A percentile compares a stretch with the other conserved stretches of the same genome.
Evolutionary conservation across 92 coral and sea anemone species (phyloP).

Genomic region (Epizoanthus illoricatus): DNA sequence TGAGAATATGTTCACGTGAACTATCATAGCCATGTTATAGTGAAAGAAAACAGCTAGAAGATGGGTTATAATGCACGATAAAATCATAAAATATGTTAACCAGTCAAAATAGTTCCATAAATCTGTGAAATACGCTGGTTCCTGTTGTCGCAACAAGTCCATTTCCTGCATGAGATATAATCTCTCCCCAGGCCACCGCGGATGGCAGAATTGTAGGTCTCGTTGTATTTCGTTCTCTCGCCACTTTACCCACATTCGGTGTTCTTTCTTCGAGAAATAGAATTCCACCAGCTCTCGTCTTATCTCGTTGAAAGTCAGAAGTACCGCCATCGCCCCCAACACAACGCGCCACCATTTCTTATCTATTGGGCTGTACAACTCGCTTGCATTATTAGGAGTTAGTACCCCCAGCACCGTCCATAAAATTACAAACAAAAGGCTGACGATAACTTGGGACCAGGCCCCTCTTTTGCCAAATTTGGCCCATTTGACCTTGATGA

Average conservation of each 20-base stretch:
- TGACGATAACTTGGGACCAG: slow-evolving; percentile 77
- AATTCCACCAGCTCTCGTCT: slow-evolving; percentile 73
- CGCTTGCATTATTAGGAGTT: slow-evolving; percentile 55
- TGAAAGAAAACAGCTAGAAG: slow-evolving; percentile 58
- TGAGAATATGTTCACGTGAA: slow-evolving; percentile 68
- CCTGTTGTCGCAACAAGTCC: slow-evolving; percentile 66
- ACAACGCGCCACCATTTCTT: slow-evolving; percentile 87
- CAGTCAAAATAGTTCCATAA: slow-evolving; percentile 95
- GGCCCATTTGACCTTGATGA: slow-evolving; percentile 91
- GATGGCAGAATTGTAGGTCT: slow-evolving; percentile 90
- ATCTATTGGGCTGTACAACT: slow-evolving; percentile 64
- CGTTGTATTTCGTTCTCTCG: slow-evolving; percentile 76
- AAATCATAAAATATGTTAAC: slow-evolving; percentile 72
- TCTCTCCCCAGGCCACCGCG: slow-evolving; percentile 99
- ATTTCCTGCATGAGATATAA: slow-evolving; percentile 89
- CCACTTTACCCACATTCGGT: slow-evolving; percentile 86
- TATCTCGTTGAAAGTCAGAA: slow-evolving; percentile 80
- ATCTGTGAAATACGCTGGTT: slow-evolving; percentile 81
- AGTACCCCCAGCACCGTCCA: slow-evolving; percentile 95
- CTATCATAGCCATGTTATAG: slow-evolving; percentile 39
- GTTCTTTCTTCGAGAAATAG: slow-evolving; percentile 80
- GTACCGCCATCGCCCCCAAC: slow-evolving; percentile 60
- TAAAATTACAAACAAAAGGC: slow-evolving; percentile 73
- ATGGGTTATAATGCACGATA: slow-evolving; percentile 70
- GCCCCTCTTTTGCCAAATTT: slow-evolving; percentile 87